Evolutionary conservation across 2,888 invertebrate genomes (phyloP).

Genomic region (Hyalella azteca): DNA sequence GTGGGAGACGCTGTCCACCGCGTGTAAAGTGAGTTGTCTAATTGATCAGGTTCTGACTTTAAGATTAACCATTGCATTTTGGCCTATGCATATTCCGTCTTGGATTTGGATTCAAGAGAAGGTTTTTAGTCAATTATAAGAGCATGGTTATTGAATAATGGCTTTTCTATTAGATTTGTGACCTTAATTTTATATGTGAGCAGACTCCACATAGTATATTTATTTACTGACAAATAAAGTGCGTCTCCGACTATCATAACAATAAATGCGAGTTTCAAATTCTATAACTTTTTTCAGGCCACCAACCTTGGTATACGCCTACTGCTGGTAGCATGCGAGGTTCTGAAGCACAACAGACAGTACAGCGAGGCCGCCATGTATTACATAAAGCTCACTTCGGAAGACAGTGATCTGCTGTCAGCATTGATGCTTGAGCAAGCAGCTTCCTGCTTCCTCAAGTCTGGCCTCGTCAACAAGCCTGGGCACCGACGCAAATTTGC

Average conservation of each 20-base stretch:
- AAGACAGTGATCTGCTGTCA: constrained; percentile 89
- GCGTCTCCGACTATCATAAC: too few relatives aligned
- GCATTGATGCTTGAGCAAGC: constrained; percentile 94
- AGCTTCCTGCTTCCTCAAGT: constrained; percentile 83
- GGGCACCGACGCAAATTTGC: constrained; percentile 90
- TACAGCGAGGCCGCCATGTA: constrained; percentile 94
- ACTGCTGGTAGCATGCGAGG: constrained; percentile 86
- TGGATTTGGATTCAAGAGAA: too few relatives aligned
- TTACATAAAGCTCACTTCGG: constrained; percentile 92
- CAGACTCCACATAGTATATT: too few relatives aligned
- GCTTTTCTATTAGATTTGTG: too few relatives aligned
- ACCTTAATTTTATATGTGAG: too few relatives aligned
- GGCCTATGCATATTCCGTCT: too few relatives aligned
- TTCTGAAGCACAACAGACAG: constrained; percentile 77
- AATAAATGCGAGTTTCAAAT: too few relatives aligned
- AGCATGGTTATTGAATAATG: too few relatives aligned
- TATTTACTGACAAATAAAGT: too few relatives aligned
- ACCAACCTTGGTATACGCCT: constrained; percentile 90
- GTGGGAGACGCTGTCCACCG: constrained; percentile 54
- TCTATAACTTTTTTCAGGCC: constrained; percentile 43
- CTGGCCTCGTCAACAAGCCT: constrained; percentile 64
- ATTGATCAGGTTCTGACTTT: neutral
- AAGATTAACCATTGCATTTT: too few relatives aligned
- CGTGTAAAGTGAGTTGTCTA: constrained; percentile 48
- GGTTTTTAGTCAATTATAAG: too few relatives aligned